Evolutionary conservation across 2,113 vertebrate species (phyloP).

Genomic region (Trogon surrucura): DNA sequence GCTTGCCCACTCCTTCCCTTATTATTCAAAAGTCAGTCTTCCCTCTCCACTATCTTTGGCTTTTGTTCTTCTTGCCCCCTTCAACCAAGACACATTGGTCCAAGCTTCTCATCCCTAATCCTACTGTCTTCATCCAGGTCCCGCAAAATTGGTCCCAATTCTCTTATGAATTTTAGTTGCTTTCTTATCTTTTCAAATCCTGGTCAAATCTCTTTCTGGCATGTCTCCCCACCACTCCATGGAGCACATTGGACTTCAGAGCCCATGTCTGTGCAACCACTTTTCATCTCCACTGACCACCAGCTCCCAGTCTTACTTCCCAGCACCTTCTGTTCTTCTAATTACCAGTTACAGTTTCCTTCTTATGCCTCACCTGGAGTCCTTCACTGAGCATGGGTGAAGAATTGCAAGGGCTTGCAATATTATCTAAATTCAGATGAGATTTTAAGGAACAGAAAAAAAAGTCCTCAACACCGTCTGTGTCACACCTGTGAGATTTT

Average conservation of each 20-base stretch:
- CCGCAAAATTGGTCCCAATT: not conserved
- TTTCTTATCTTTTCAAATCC: not conserved
- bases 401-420: not conserved
- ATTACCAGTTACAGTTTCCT: not conserved
- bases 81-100: rapidly evolving
- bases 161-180: not conserved
- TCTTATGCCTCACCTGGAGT: not conserved
- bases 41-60: not conserved
- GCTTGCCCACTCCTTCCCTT: not conserved
- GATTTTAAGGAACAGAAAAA: not conserved
- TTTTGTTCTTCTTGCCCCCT: not conserved
- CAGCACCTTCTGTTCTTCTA: not conserved
- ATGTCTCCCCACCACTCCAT: not conserved
- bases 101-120: not conserved
- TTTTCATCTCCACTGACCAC: rapidly evolving
- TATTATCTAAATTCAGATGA: not conserved
- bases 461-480: not conserved
- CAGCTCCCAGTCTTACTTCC: not conserved
- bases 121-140: not conserved
- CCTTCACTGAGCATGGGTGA: not conserved
- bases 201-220: not conserved
- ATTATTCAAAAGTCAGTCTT: not conserved
- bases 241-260: not conserved
- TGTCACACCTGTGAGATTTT: not conserved
- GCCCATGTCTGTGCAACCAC: not conserved